Conservation (phyloP, 1,140 invertebrate genomes). For the Oryctes rhinoceros region DNA sequence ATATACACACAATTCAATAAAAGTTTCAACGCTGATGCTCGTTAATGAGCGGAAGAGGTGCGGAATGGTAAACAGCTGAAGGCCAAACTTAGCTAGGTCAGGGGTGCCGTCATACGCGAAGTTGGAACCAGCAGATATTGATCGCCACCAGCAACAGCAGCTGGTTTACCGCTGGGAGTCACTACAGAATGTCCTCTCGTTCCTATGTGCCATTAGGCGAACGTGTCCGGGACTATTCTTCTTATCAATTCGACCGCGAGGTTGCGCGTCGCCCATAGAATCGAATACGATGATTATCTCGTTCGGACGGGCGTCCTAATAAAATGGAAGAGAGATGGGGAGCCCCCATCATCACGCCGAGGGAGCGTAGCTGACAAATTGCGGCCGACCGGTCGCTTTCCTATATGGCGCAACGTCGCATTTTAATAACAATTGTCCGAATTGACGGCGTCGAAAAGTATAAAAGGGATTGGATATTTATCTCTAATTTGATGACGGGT, state of each 20-base stretch:
- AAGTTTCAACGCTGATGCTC: neutral
- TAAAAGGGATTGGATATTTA: neutral
- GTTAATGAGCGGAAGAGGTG: conserved; percentile 26
- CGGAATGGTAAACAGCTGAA: conserved; percentile 32
- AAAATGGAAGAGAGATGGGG: neutral
- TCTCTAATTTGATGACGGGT: neutral
- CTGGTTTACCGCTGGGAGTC: conserved; percentile 4
- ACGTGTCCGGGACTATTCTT: neutral
- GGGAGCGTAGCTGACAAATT: neutral
- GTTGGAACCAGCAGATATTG: conserved; percentile 13
- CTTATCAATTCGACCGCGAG: conserved; percentile 6
- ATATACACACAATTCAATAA: neutral
- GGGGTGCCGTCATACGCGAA: conserved; percentile 15
- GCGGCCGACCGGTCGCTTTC: neutral
- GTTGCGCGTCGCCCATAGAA: neutral
- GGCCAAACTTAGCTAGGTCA: conserved; percentile 34
- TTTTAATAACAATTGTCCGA: conserved; percentile 30
- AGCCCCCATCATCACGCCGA: neutral
- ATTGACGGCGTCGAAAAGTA: neutral
- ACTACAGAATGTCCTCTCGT: neutral
- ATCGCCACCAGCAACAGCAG: neutral
- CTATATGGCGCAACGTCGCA: neutral
- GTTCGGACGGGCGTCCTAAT: neutral
- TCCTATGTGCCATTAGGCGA: neutral
- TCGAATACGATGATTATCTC: conserved; percentile 20